Conservation (phyloP, 1,140 invertebrate genomes). For the Drosophila obscura region DNA sequence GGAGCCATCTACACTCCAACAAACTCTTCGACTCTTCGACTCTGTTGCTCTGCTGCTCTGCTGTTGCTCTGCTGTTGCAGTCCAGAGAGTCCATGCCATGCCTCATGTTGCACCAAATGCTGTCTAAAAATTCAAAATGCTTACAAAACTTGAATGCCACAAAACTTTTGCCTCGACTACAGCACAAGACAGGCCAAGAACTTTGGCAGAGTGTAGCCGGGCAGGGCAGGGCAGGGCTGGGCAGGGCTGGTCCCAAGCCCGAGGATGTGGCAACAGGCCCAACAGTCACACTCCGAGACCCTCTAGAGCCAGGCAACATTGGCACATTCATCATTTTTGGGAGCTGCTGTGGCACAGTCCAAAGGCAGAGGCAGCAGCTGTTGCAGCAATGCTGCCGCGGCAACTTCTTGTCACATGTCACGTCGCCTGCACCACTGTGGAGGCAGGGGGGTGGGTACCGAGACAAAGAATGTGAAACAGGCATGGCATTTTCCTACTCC, state of each 20-base stretch:
- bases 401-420: constrained; percentile 81
- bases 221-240: no score
- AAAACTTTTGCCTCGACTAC: constrained; percentile 54
- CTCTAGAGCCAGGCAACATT: constrained; percentile 46
- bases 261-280: constrained; percentile 52
- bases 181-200: constrained; percentile 42
- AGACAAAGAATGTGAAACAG: constrained; percentile 27
- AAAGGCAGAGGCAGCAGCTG: constrained; percentile 52
- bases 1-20: constrained; percentile 48
- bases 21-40: constrained; percentile 36
- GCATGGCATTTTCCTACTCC: constrained; percentile 15
- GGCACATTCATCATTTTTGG: constrained; percentile 79
- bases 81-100: constrained; percentile 9
- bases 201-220: constrained; percentile 61
- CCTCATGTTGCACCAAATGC: constrained; percentile 69
- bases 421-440: constrained; percentile 51
- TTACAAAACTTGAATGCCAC: constrained; percentile 59
- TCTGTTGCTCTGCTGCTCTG: constrained; percentile 41
- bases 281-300: neutral
- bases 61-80: neutral
- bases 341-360: constrained; percentile 19
- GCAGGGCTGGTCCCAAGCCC: constrained; percentile 35
- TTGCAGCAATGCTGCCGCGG: constrained; percentile 64
- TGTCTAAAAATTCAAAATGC: constrained; percentile 68
- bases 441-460: neutral